Percentiles rank a stretch among this genome's conserved stretches.
Evolutionary conservation across 2,888 invertebrate genomes (phyloP).

Genomic region (Deroplatys truncata): DNA sequence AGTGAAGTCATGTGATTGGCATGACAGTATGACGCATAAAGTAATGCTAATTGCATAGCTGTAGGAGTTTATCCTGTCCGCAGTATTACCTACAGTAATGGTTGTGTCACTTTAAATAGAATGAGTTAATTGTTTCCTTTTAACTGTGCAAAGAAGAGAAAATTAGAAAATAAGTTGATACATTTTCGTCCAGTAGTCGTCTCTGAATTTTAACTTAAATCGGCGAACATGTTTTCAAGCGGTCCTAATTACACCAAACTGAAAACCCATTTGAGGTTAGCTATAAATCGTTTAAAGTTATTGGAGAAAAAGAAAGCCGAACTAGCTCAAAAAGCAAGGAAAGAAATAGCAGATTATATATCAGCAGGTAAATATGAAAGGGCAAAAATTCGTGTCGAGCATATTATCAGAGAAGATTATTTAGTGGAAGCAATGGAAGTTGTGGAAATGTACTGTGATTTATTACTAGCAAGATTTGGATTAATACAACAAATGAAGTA

Average conservation of each 20-base stretch:
- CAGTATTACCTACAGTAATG: not conserved
- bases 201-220: too few species aligned
- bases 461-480: conserved; percentile 92
- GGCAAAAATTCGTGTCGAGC: conserved; percentile 96
- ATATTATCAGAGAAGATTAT: conserved; percentile 98
- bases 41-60: not conserved
- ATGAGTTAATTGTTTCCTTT: not conserved
- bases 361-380: conserved; percentile 78
- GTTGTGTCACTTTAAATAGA: not conserved
- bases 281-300: conserved; percentile 89
- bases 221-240: conserved; percentile 75
- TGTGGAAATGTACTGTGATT: conserved; percentile 98
- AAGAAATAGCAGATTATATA: conserved; percentile 97
- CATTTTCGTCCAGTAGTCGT: too few species aligned
- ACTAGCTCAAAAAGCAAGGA: conserved; percentile 89
- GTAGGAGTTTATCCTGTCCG: not conserved
- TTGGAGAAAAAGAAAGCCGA: conserved; percentile 98
- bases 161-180: too few species aligned
- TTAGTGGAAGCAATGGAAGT: conserved; percentile 99
- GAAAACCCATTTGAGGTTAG: conserved; percentile 91
- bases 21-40: not conserved
- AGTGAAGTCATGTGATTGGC: not conserved
- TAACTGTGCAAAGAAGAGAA: not conserved
- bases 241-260: conserved; percentile 92
- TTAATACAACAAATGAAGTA: conserved; percentile 95